Conservation (phyloP, 2,888 invertebrate species). For the Morinoia aosen region DNA sequence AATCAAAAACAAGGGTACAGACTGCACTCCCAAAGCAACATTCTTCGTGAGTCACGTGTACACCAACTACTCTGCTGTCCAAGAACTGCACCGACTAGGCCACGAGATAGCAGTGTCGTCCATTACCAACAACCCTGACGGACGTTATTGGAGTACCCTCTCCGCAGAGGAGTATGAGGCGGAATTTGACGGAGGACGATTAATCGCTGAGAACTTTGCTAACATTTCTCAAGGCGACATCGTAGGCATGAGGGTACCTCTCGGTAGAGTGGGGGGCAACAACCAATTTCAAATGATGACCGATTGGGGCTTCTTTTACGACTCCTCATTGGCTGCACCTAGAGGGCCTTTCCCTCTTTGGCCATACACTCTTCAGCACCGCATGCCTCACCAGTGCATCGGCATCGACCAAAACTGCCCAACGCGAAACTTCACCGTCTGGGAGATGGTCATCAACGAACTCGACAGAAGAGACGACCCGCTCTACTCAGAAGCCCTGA, state of each 20-base stretch:
- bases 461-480: conserved; percentile 70
- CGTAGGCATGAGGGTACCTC: conserved; percentile 78
- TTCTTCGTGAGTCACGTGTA: conserved; percentile 92
- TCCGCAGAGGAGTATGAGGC: conserved; percentile 90
- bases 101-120: conserved; percentile 82
- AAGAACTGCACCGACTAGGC: conserved; percentile 88
- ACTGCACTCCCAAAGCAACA: conserved; percentile 89
- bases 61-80: conserved; percentile 95
- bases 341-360: conserved; percentile 85
- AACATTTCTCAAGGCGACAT: conserved; percentile 87
- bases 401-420: conserved; percentile 90
- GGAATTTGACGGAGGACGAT: conserved; percentile 94
- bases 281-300: conserved; percentile 81
- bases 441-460: conserved; percentile 71
- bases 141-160: conserved; percentile 64
- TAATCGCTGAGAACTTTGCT: conserved; percentile 85
- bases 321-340: conserved; percentile 91
- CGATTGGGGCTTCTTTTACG: conserved; percentile 93
- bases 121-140: conserved; percentile 75
- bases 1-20: conserved; percentile 77
- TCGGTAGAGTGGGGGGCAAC: conserved; percentile 72
- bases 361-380: conserved; percentile 95
- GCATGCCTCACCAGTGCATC: conserved; percentile 88
- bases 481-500: conserved; percentile 70
- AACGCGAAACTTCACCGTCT: conserved; percentile 85